phyloP scores from a whole-genome alignment of 2,888 invertebrate genomes.

The Esperia sulphurella region DNA sequence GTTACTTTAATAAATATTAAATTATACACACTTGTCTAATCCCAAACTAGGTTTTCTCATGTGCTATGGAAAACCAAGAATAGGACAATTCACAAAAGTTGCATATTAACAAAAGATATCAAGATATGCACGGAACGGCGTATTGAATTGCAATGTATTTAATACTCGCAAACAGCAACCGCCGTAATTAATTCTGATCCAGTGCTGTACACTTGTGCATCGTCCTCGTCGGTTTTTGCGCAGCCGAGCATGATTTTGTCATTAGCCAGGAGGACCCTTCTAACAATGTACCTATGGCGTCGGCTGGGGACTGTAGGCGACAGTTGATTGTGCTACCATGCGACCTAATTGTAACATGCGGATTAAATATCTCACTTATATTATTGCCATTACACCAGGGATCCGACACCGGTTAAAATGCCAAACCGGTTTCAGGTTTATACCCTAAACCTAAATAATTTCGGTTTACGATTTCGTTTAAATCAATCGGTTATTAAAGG shows the following conservation, averaged over 20 bases:
- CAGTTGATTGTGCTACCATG: background rate
- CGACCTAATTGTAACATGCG: background rate
- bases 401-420: too few relatives aligned
- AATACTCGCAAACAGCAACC: background rate
- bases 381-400: too few relatives aligned
- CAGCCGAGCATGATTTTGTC: conserved; percentile 43
- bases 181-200: conserved; percentile 40
- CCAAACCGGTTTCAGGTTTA: too few relatives aligned
- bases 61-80: too few relatives aligned
- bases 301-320: background rate
- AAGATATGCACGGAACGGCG: background rate
- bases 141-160: conserved; percentile 1
- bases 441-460: too few relatives aligned
- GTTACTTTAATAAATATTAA: too few relatives aligned
- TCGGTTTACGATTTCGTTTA: too few relatives aligned
- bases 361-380: background rate
- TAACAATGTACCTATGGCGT: conserved; percentile 13
- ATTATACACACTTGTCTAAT: too few relatives aligned
- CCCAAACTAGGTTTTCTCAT: too few relatives aligned
- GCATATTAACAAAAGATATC: background rate
- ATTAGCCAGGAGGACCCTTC: conserved; percentile 35
- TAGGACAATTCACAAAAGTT: too few relatives aligned
- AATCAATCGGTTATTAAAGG: too few relatives aligned
- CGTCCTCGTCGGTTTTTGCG: conserved; percentile 44
- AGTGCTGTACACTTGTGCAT: conserved; percentile 34